Base-by-base conservation (phyloP, 2,797 vertebrate genomes). In the Phalanger gymnotis region DNA sequence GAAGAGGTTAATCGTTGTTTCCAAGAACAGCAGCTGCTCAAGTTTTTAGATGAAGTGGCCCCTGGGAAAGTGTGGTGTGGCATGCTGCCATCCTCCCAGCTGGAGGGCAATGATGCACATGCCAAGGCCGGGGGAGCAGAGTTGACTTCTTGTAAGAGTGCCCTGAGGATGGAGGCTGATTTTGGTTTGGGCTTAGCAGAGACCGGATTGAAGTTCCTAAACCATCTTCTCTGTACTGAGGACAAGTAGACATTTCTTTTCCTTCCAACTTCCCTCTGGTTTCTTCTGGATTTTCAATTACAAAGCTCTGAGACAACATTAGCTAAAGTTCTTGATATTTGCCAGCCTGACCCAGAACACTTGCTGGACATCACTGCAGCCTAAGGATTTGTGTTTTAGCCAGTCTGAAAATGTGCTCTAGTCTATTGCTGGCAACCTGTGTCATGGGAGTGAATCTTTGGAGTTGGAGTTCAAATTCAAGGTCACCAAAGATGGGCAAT, bases 1-100 rank as follows among this genome's bases (percentile, higher is more conserved):
- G 93, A 95, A 93, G 98, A 95, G 96, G 94, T 95, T 98, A 96
- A 87, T 27, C 92, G 97, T 97, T 96, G 92, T 97, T 96, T 97
- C 96, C 91, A 96, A 96, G 96, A 95, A 93, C 94, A 94, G 93
- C 61, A 93, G 91, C 81, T 73, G 55, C 51, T 22, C 40, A 92
- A 34, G 54, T 91, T 95, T 56, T 96, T 96, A 96, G 96, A 95
- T 40, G 22, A 90, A n/a, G 93, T n/a, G 0, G 16, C 58, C 54
- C 96, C 87, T 91, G 58, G 94, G 92, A 95, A 94, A 94, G 92
- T 0, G 0, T 73, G 40, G 95, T 90, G 57, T 96, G 94, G 16
- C 13, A 19, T 9, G 5, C 16, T 0, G 47, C 47, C 54, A 95
- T 91, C 91, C 54, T 93, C 27, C 13, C 52, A 12, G 1, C 4